Percentiles rank a stretch among this genome's conserved stretches.
Evolutionary conservation across 2,797 vertebrate species (phyloP).

Genomic region (Synaphobranchus kaupii): DNA sequence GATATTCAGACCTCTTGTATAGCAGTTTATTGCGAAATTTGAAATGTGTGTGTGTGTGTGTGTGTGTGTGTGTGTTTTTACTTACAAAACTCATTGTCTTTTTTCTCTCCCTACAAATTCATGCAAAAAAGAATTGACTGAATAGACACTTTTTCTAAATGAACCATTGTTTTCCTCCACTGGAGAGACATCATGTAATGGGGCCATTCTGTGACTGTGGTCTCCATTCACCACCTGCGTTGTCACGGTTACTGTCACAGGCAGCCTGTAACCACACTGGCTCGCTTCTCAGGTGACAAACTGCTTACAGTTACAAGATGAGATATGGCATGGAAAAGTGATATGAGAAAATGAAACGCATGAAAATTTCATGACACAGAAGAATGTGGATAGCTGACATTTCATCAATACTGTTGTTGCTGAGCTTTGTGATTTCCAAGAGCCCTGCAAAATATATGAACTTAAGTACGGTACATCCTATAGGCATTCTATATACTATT

Average conservation of each 20-base stretch:
- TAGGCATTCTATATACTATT: not conserved
- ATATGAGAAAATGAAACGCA: not conserved
- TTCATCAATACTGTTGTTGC: not conserved
- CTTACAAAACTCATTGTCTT: not conserved
- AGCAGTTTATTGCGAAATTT: not conserved
- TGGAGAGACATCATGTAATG: not conserved
- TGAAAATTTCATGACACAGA: not conserved
- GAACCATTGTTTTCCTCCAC: not conserved
- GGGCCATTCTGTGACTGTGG: not conserved
- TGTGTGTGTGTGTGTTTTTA: not conserved
- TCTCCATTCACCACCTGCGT: slow-evolving; percentile 5
- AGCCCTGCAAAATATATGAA: not conserved
- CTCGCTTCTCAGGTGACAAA: not conserved
- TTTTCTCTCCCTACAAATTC: not conserved
- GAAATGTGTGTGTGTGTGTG: not conserved
- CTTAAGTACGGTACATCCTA: not conserved
- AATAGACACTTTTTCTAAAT: not conserved
- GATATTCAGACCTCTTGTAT: not conserved
- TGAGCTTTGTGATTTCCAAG: not conserved
- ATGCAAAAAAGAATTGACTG: not conserved
- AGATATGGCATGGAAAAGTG: not conserved
- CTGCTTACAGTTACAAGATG: not conserved
- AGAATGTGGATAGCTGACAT: not conserved
- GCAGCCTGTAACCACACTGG: slow-evolving; percentile 8
- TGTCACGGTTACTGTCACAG: slow-evolving; percentile 3